Evolutionary conservation across 1,140 invertebrate genomes (phyloP), one percentile per base, ranked within the genome.

Genomic region (Coptotermes formosanus): DNA sequence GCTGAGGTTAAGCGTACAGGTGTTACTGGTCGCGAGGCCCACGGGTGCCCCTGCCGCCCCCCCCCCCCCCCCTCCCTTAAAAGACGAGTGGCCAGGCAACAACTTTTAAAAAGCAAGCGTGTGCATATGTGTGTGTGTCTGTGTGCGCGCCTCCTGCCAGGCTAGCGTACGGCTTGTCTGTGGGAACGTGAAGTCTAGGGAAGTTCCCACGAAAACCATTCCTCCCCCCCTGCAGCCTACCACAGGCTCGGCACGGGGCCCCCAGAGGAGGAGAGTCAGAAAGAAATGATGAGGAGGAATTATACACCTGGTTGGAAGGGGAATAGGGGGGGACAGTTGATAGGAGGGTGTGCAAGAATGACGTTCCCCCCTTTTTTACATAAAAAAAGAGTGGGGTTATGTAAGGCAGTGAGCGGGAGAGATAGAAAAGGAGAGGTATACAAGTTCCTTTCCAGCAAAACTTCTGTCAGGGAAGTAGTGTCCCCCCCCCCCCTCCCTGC

Each of bases 221-320:
- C 64, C 16, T 75, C 64, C 25, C 64, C 9, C 64, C n/a, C 64
- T 25, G 30, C 64, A n/a, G 64, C 64, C 64, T 75, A 75, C 64
- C 64, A 75, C 64, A 75, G n/a, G 64, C 64, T 3, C n/a, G 64
- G 64, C 64, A 75, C 64, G 64, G 64, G 64, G 64, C 64, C 64
- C 25, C 64, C 25, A 30, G 11, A 75, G 16, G n/a, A 30, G 11
- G 25, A 30, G 64, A 30, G 64, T n/a, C 64, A 75, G 64, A 75
- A 75, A 30, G 6, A 75, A 38, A 38, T 4, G 64, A 75, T 75
- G 64, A 75, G 25, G n/a, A 30, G n/a, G 64, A 64, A 64, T 64
- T 19, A 64, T 64, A 75, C 64, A 75, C 64, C 64, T 75, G 64
- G 64, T 75, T 75, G n/a, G 64, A 8, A 75, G 64, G 64, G 59